These are phyloP conservation scores for Clarias fuscus DNA, from an alignment of 2,797 vertebrate species.

Conservation along the genomic window DNA sequence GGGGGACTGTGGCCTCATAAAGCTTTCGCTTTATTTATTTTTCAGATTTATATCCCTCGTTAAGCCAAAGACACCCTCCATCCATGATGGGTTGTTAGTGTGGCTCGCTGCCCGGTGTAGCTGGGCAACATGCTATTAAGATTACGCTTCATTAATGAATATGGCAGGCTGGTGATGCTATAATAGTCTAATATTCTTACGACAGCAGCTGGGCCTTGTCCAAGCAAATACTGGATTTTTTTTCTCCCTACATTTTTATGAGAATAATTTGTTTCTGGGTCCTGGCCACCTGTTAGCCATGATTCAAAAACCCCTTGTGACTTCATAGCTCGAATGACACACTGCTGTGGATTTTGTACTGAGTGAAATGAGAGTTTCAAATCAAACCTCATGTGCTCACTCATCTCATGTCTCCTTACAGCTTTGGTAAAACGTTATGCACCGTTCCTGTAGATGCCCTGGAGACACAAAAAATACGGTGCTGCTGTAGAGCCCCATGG, in stretches of 20 bases:
- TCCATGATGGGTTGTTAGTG: slow-evolving; percentile 44
- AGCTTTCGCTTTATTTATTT: slow-evolving; percentile 39
- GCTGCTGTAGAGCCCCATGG: slow-evolving; percentile 31
- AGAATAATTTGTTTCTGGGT: slow-evolving; percentile 45
- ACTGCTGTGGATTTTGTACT: not conserved
- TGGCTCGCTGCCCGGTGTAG: slow-evolving; percentile 42
- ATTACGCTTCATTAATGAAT: slow-evolving; percentile 53
- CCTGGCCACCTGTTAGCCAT: slow-evolving; percentile 49
- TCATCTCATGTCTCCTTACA: not conserved
- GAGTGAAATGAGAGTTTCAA: not conserved
- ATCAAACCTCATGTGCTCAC: not conserved
- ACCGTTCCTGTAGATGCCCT: slow-evolving; percentile 18
- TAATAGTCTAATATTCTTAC: slow-evolving; percentile 18
- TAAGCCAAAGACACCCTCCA: slow-evolving; percentile 53
- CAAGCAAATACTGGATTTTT: slow-evolving; percentile 32
- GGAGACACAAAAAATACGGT: slow-evolving; percentile 22
- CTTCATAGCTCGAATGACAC: not conserved
- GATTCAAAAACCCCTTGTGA: slow-evolving; percentile 43
- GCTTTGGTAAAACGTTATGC: slow-evolving; percentile 29
- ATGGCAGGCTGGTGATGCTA: slow-evolving; percentile 31
- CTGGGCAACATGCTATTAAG: slow-evolving; percentile 48
- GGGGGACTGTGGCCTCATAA: slow-evolving; percentile 39
- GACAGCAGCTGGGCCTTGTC: slow-evolving; percentile 24
- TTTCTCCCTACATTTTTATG: not conserved
- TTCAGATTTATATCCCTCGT: slow-evolving; percentile 58